These are phyloP conservation scores for Lota lota DNA, from an alignment of 2,113 vertebrate genomes.

Conservation along the genomic window DNA sequence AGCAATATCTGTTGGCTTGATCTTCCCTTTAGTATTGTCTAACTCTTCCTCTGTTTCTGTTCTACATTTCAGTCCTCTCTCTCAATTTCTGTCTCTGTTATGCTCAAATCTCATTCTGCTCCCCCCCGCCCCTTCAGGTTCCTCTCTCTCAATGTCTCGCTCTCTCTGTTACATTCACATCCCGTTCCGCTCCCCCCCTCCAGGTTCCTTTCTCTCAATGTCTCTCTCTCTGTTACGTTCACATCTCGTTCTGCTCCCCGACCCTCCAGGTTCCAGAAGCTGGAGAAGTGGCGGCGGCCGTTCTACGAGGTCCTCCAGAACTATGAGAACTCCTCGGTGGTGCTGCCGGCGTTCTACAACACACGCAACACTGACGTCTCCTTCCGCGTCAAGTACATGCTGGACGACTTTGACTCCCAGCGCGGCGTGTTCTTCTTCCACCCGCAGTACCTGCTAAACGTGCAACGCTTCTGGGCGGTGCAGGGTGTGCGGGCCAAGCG, in stretches of 20 bases:
- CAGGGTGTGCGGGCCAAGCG: conserved; percentile 91
- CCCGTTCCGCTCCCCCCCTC: too few relatives aligned
- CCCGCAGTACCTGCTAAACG: conserved; percentile 91
- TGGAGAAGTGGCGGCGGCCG: conserved; percentile 96
- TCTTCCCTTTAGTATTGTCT: neutral
- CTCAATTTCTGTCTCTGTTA: neutral
- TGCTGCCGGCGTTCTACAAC: conserved; percentile 97
- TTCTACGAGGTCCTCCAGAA: conserved; percentile 88
- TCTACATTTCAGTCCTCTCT: too few relatives aligned
- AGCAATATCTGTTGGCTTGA: too few relatives aligned
- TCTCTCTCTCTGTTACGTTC: neutral
- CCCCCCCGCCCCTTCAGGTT: too few relatives aligned
- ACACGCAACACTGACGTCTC: conserved; percentile 94
- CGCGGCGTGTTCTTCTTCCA: conserved; percentile 94
- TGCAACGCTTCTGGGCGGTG: conserved; percentile 92
- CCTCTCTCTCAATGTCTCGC: too few relatives aligned
- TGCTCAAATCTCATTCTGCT: neutral
- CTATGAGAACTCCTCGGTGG: conserved; percentile 92
- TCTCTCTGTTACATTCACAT: neutral
- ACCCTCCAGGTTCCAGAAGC: conserved; percentile 85
- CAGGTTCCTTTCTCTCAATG: too few relatives aligned
- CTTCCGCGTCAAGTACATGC: conserved; percentile 91
- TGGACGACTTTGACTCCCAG: conserved; percentile 90
- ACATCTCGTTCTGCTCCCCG: neutral
- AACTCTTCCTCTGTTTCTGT: neutral